Base-by-base conservation (phyloP, 2,888 invertebrate species). In the Galeopsomyia nigrocyanea region DNA sequence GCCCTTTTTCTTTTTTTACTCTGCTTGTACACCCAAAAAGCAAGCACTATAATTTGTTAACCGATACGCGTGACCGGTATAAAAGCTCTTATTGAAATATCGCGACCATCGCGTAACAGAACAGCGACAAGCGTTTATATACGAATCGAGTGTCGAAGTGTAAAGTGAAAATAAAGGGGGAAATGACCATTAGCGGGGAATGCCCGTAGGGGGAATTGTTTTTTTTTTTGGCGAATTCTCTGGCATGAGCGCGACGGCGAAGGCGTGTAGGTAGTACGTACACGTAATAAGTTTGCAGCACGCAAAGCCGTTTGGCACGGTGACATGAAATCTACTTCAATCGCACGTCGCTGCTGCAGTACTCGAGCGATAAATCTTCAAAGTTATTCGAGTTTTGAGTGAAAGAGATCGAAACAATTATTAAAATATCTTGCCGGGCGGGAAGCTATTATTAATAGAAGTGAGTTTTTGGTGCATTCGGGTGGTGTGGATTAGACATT, bases 231-330 rank as follows among this genome's bases (percentile, higher is more conserved):
- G 57, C 49, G 14, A 63, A 68, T 53, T 49, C 46, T 31, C 17
- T 39, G 39, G 16, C 10, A 47, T n/a, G 26, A 16, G 6, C 31
- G 31, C 7, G 3, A 50, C 55, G 49, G 53, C 13, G 47, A 26
- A 49, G 31, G 22, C 50, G 63, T 58, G 31, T 31, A 31, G 31
- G 31, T 31, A n/a, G n/a, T n/a, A n/a, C n/a, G n/a, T n/a, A n/a
- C n/a, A 53, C 16, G 60, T 73, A 73, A 64, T 60, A 68, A 68
- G 60, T 64, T 49, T 22, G 13, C n/a, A 31, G 50, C 68, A 73
- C 68, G 72, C 72, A 60, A 72, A 73, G 72, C 64, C 72, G 60
- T 64, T 64, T 73, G 68, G 64, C 72, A 63, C 72, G 68, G 63
- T 73, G 72, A 64, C 68, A 68, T 68, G 64, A 64, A 64, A 73